Evolutionary conservation across 2,888 invertebrate genomes (phyloP), one percentile per base, ranked within the genome.

Genomic region (Agrypnus murinus): DNA sequence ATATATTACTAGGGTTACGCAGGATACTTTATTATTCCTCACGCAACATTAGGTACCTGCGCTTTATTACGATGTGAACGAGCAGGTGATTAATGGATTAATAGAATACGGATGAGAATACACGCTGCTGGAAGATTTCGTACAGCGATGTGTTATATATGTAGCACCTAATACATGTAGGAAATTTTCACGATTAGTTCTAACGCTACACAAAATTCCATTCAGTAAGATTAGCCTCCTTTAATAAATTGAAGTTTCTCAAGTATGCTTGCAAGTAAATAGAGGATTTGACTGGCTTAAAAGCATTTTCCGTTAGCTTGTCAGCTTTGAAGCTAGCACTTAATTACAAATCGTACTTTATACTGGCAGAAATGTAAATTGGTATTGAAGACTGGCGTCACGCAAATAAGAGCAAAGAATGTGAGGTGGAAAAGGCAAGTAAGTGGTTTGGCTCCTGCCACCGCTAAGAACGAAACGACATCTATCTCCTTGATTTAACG

Each of bases 231-330:
- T 58, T 58, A 43, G 58, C 58, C 6, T 25, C n/a, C 12, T 14
- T 31, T 43, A 43, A 58, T 58, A 63, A 63, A 48, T 46, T 63
- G 19, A 50, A 50, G 40, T 43, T 58, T 25, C 58, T 43, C 15
- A 25, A 58, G 12, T 43, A 12, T 36, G 36, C 53, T 38, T 64
- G 46, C 50, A 64, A 53, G 40, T 55, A 53, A 53, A 64, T 55
- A 55, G 38, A 53, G 40, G 38, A 40, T 53, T 38, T 64, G 53
- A 40, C 40, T 40, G 53, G 46, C 64, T 64, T 64, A 64, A 64
- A 64, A 64, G 64, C 64, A 55, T 64, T 64, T 64, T 64, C 64
- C 53, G 53, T 64, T 64, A 46, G 53, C 40, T 64, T 64, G 64
- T 64, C 64, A 64, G 53, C 64, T 64, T 64, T 64, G 53, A 64